Evolutionary conservation across 2,888 invertebrate species (phyloP).

Genomic region (Pollenia amentaria): DNA sequence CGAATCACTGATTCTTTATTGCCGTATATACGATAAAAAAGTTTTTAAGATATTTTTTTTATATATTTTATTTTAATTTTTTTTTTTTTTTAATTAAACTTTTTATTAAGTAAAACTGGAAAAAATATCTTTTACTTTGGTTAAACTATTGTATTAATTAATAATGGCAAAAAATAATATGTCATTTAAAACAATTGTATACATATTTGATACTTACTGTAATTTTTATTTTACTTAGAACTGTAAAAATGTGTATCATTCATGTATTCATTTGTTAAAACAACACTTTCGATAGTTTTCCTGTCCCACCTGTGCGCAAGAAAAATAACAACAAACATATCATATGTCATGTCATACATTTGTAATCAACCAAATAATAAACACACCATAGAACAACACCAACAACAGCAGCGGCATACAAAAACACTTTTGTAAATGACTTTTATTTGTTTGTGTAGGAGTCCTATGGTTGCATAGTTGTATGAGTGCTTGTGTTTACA

Average conservation of each 20-base stretch:
- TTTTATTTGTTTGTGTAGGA: slow-evolving; percentile 34
- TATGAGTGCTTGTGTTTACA: slow-evolving; percentile 40
- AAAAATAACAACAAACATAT: slow-evolving; percentile 39
- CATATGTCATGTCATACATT: slow-evolving; percentile 52
- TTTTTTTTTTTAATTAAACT: too few species aligned
- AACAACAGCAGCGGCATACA: slow-evolving; percentile 16
- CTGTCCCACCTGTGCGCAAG: slow-evolving; percentile 28
- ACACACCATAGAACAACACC: slow-evolving; percentile 34
- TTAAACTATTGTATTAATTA: background rate
- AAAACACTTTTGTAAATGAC: slow-evolving; percentile 61
- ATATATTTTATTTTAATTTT: too few species aligned
- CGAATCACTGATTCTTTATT: too few species aligned
- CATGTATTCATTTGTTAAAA: slow-evolving; percentile 41
- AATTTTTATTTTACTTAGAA: background rate
- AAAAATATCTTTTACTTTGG: background rate
- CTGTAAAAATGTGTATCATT: background rate
- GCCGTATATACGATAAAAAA: too few species aligned
- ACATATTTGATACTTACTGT: background rate
- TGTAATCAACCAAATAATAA: slow-evolving; percentile 59
- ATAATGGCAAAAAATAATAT: background rate
- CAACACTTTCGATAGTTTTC: slow-evolving; percentile 53
- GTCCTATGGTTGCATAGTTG: background rate
- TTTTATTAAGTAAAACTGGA: too few species aligned
- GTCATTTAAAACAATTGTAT: background rate
- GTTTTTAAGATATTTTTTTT: too few species aligned